A percentile compares a stretch with the other conserved stretches of the same genome.
Evolutionary conservation across 2,797 vertebrate genomes (phyloP).

Genomic region (Odontamblyopus lacepedii): DNA sequence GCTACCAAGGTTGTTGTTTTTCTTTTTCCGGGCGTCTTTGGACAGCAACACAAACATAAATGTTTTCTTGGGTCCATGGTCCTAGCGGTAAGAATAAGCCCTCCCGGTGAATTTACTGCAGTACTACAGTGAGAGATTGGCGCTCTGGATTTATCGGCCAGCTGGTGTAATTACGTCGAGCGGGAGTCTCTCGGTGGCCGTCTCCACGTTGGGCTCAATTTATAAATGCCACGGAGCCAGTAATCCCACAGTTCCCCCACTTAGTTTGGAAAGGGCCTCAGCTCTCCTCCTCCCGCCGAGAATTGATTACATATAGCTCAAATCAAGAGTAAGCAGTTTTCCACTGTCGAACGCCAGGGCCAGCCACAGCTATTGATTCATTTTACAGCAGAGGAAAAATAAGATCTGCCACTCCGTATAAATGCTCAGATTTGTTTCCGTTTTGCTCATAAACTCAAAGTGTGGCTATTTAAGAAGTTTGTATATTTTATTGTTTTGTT

Average conservation of each 20-base stretch:
- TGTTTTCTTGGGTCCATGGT: slow-evolving; percentile 44
- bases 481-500: slow-evolving; percentile 30
- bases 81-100: slow-evolving; percentile 27
- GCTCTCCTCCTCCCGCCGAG: slow-evolving; percentile 47
- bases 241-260: slow-evolving; percentile 73
- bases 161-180: slow-evolving; percentile 72
- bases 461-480: slow-evolving; percentile 43
- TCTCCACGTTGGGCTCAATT: slow-evolving; percentile 70
- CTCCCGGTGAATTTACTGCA: slow-evolving; percentile 63
- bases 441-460: slow-evolving; percentile 60
- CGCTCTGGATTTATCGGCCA: slow-evolving; percentile 66
- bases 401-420: slow-evolving; percentile 68
- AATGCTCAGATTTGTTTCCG: slow-evolving; percentile 72
- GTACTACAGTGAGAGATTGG: slow-evolving; percentile 51
- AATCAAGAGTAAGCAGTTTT: slow-evolving; percentile 79
- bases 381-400: slow-evolving; percentile 64
- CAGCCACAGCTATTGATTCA: slow-evolving; percentile 68
- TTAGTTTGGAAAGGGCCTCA: slow-evolving; percentile 62
- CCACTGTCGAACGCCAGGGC: slow-evolving; percentile 40
- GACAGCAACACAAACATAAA: slow-evolving; percentile 48
- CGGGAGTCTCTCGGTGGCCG: slow-evolving; percentile 62
- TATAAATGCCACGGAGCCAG: slow-evolving; percentile 77
- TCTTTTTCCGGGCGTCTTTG: slow-evolving; percentile 1
- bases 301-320: slow-evolving; percentile 77
- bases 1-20: slow-evolving; percentile 22